phyloP scores from a whole-genome alignment of 2,113 vertebrate genomes.

The Esox niger region DNA sequence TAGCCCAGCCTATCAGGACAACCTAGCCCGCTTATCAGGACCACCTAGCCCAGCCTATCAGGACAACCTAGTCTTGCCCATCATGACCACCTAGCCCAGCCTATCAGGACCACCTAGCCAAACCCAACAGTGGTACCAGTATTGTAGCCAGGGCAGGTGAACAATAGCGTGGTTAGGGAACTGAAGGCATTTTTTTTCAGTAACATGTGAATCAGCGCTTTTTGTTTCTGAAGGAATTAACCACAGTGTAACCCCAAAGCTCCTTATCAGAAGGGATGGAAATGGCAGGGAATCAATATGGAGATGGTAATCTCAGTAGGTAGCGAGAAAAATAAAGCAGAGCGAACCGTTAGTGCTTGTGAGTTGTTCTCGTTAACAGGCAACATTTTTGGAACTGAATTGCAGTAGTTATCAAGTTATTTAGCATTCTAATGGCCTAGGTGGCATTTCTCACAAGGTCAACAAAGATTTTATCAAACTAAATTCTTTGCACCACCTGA shows the following conservation, averaged over 20 bases:
- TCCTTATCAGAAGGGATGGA: constrained; percentile 29
- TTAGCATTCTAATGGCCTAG: not conserved
- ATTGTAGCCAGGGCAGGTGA: constrained; percentile 6
- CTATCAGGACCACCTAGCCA: too few relatives aligned
- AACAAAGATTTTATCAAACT: too few relatives aligned
- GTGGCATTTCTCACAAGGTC: too few relatives aligned
- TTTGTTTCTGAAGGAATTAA: not conserved
- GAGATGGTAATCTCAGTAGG: constrained; percentile 22
- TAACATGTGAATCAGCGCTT: constrained; percentile 43
- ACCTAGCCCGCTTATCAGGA: too few relatives aligned
- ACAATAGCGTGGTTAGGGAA: not conserved
- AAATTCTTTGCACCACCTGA: constrained; percentile 2
- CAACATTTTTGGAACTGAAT: constrained; percentile 1
- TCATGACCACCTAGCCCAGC: too few relatives aligned
- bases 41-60: constrained; percentile 4
- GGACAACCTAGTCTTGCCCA: too few relatives aligned
- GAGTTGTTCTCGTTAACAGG: too few relatives aligned
- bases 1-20: too few relatives aligned
- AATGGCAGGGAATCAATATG: constrained; percentile 2
- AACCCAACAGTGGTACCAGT: not conserved
- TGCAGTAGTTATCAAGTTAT: too few relatives aligned
- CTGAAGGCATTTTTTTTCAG: constrained; percentile 24
- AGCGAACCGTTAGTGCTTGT: too few relatives aligned
- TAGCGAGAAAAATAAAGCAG: too few relatives aligned
- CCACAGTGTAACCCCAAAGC: constrained; percentile 9